Evolutionary conservation across 2,888 invertebrate genomes (phyloP), one percentile per base, ranked within the genome.

Genomic region (Eristalinus sepulchralis): DNA sequence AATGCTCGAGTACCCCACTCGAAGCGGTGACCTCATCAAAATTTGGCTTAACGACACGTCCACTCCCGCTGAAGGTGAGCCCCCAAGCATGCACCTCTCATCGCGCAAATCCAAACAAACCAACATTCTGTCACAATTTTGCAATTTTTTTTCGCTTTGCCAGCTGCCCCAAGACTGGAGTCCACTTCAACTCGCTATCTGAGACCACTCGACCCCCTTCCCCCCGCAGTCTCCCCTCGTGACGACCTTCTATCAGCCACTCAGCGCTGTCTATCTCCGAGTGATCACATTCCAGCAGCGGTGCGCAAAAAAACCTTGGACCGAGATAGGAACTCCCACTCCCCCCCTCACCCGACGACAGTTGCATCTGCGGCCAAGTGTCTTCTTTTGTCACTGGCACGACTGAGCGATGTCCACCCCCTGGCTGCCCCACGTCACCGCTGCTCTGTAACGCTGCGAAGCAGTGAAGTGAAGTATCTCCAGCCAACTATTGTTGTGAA

Each of bases 401-500:
- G 47, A 47, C n/a, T 47, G 47, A 47, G 47, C 47, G 47, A 17
- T 17, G 17, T n/a, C 17, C 47, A 2, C 47, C n/a, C n/a, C 47
- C 10, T 31, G 10, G 6, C 34, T 8, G 9, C 34, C 34, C 6
- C 34, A 34, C 4, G 9, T 34, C 17, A n/a, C 17, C 47, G 4
- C 13, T 5, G 1, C 13, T 17, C 17, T 47, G 47, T 17, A n/a
- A n/a, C n/a, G n/a, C n/a, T n/a, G n/a, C n/a, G 47, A 47, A 47
- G n/a, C 39, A n/a, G n/a, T 47, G n/a, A 39, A n/a, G n/a, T 13
- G 47, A 47, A 47, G 47, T 47, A 17, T 47, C 47, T 17, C 6
- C 9, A 2, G 47, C 17, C 47, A 47, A 47, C 59, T 55, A 75
- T 79, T 84, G 66, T 84, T 57, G 39, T 76, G 84, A 57, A 67